Percentiles rank a stretch among this genome's conserved stretches.
Evolutionary conservation across 1,140 invertebrate species (phyloP).

Genomic region (Oedothorax gibbosus): DNA sequence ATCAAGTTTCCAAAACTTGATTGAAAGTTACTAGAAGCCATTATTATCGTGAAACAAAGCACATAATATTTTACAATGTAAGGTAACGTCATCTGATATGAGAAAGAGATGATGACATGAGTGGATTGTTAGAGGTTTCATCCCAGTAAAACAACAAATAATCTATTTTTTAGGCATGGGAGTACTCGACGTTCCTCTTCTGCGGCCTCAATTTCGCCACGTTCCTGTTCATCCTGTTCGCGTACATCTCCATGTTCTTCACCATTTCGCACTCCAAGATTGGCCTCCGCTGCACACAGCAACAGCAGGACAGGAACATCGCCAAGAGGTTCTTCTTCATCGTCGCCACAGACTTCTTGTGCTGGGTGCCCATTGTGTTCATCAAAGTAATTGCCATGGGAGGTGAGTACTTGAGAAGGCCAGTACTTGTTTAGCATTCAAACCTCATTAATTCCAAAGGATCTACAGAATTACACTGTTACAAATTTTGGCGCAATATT

Average conservation of each 20-base stretch:
- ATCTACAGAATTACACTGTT: too few species aligned
- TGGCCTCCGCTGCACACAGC: conserved; percentile 73
- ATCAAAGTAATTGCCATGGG: conserved; percentile 77
- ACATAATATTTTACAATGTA: background rate
- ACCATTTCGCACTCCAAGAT: conserved; percentile 73
- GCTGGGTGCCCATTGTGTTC: conserved; percentile 81
- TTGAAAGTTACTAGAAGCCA: conserved; percentile 66
- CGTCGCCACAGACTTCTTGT: conserved; percentile 79
- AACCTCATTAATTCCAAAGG: too few species aligned
- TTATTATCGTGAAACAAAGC: conserved; percentile 69
- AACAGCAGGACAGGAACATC: conserved; percentile 76
- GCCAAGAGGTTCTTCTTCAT: conserved; percentile 81
- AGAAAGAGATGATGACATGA: too few species aligned
- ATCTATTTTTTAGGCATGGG: conserved; percentile 71
- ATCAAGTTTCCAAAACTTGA: background rate
- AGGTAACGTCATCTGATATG: too few species aligned
- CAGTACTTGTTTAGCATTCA: too few species aligned
- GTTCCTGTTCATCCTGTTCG: conserved; percentile 72
- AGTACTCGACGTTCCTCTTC: conserved; percentile 75
- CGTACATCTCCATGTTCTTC: conserved; percentile 76
- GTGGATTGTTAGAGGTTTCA: too few species aligned
- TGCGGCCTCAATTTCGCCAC: conserved; percentile 73
- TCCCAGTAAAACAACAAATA: background rate
- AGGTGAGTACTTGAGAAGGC: conserved; percentile 63
- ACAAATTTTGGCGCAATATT: too few species aligned